Conservation (phyloP, 2,797 vertebrate genomes). For the Syngnathus rostellatus region DNA sequence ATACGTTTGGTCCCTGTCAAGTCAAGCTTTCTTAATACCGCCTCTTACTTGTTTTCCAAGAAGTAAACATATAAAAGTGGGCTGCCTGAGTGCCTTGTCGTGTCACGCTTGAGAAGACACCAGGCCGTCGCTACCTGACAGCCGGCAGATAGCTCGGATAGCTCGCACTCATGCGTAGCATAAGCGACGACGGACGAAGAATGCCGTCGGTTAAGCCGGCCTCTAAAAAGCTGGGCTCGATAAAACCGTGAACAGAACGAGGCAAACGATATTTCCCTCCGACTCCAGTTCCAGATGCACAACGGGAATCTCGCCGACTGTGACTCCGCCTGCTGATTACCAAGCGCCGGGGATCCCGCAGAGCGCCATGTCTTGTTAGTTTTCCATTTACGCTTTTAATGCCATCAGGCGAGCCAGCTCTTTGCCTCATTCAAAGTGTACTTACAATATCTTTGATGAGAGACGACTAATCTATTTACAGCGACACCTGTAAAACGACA, state of each 20-base stretch:
- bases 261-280: neutral
- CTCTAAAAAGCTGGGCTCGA: neutral
- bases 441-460: conserved; percentile 32
- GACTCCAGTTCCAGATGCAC: neutral
- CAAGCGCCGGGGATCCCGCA: conserved; percentile 38
- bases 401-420: conserved; percentile 48
- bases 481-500: conserved; percentile 16
- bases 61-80: conserved; percentile 41
- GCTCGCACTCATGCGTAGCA: neutral
- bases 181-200: neutral
- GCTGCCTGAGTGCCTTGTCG: conserved; percentile 32
- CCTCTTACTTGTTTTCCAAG: conserved; percentile 32
- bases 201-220: neutral
- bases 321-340: conserved; percentile 58
- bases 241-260: no score
- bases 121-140: conserved; percentile 33
- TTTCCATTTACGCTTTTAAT: conserved; percentile 55
- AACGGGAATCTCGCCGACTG: conserved; percentile 41
- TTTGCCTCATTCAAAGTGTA: conserved; percentile 45
- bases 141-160: conserved; percentile 26
- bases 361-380: conserved; percentile 56
- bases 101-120: conserved; percentile 46
- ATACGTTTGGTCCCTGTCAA: conserved; percentile 12
- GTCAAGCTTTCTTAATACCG: conserved; percentile 22
- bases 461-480: conserved; percentile 14